Conservation (phyloP, 2,113 vertebrate genomes). For the Vimba vimba region DNA sequence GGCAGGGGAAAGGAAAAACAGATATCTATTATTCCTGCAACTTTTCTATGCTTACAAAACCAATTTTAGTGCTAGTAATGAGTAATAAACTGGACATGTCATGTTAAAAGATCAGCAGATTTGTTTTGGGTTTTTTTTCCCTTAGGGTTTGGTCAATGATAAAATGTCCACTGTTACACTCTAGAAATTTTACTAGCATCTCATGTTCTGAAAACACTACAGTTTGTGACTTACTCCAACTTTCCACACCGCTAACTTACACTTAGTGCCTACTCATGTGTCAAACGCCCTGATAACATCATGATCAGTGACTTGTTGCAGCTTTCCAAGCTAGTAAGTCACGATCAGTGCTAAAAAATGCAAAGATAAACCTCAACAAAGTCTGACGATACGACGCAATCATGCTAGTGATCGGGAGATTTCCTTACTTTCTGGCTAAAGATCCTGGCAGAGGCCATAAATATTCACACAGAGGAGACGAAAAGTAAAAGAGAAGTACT, state of each 20-base stretch:
- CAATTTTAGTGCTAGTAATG: not conserved
- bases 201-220: not conserved
- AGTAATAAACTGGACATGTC: not conserved
- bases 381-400: not conserved
- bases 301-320: not conserved
- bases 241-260: constrained; percentile 25
- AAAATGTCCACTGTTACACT: not conserved
- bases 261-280: not conserved
- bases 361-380: constrained; percentile 32
- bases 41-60: constrained; percentile 19
- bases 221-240: not conserved
- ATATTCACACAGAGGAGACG: constrained; percentile 52
- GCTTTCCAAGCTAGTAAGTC: constrained; percentile 18
- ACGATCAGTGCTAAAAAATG: not conserved
- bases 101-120: constrained; percentile 20
- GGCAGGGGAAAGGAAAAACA: constrained; percentile 16
- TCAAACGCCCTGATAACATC: constrained; percentile 23
- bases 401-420: constrained; percentile 69
- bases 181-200: not conserved
- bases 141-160: not conserved
- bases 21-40: not conserved
- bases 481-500: constrained; percentile 56
- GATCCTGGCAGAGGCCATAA: constrained; percentile 71
- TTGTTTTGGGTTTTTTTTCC: not conserved
- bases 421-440: constrained; percentile 74